Evolutionary conservation across 64 coral and sea anemone genomes (phyloP), one percentile per base, ranked within the genome.

Genomic region (Porites lutea): DNA sequence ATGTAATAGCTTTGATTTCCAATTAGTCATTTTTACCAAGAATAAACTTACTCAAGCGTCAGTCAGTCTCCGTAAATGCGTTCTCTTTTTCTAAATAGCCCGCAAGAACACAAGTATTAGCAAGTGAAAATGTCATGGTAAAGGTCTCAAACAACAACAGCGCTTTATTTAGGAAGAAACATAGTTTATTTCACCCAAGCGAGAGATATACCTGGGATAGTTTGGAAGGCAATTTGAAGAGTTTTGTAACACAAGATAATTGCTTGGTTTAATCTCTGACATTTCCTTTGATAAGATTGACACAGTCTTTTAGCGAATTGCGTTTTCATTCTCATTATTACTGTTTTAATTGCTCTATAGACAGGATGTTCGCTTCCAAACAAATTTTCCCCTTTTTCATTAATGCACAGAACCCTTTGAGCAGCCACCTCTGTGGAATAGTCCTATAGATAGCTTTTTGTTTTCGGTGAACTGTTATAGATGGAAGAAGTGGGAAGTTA

Each of bases 261-360:
- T 68, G 61, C 59, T n/a, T n/a, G 59, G 59, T 82, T 82, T 65
- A 63, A 68, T 84, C 61, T 84, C 46, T 84, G 81, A 68, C 81
- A 84, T 84, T 68, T 68, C 62, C 46, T 84, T 49, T 46, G 81
- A 84, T 84, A 69, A 84, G 62, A 84, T 69, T 84, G 81, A 84
- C 81, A 69, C 22, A 64, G 81, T 68, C 81, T 84, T 84, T 84
- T 84, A 84, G 81, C 81, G 81, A 84, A 84, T 84, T 84, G 81
- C 63, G 81, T 60, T 70, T 68, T 84, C 81, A 48, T n/a, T 84
- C 81, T 51, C 61, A 84, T 84, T 84, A 84, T 84, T 84, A 51
- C 61, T 69, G 8, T 14, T 67, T 84, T 84, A 84, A 84, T 84
- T 84, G 81, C 81, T 84, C 81, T 84, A 84, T 84, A 66, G 81